Percentiles rank a stretch among this genome's conserved stretches.
Conservation (phyloP, 2,797 vertebrate genomes). For the Tragopan temminckii region DNA sequence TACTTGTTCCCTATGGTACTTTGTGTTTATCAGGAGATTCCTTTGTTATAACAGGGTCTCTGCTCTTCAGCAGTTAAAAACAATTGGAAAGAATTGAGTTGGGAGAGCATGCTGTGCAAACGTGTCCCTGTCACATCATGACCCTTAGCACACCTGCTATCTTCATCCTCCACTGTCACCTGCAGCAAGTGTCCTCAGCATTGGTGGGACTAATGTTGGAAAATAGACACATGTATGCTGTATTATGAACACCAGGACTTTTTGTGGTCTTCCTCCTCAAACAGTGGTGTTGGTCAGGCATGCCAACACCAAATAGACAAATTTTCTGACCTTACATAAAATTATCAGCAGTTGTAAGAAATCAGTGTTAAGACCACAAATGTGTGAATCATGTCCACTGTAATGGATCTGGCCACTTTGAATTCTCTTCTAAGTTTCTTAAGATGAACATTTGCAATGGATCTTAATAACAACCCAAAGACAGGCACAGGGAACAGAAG, state of each 20-base stretch:
- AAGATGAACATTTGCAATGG: background rate
- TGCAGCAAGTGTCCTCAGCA: background rate
- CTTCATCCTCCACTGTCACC: background rate
- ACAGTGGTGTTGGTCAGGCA: background rate
- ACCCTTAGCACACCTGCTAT: fast-evolving
- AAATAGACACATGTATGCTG: background rate
- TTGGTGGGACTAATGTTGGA: background rate
- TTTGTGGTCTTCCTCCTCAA: background rate
- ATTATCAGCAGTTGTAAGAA: fast-evolving
- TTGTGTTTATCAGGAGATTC: background rate
- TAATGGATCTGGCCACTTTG: background rate
- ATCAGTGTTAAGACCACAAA: fast-evolving
- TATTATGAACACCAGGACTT: background rate
- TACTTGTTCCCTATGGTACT: conserved; percentile 8
- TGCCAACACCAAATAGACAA: background rate
- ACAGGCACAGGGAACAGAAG: background rate
- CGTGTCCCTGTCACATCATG: fast-evolving
- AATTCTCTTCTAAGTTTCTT: background rate
- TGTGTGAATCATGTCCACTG: background rate
- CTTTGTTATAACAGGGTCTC: background rate
- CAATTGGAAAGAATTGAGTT: background rate
- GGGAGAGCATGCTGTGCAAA: background rate
- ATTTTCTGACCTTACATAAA: background rate
- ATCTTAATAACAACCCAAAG: background rate
- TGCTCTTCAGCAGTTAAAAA: background rate